These are phyloP conservation scores for Margarornis squamiger DNA, from an alignment of 2,797 vertebrate genomes.

Conservation along the genomic window DNA sequence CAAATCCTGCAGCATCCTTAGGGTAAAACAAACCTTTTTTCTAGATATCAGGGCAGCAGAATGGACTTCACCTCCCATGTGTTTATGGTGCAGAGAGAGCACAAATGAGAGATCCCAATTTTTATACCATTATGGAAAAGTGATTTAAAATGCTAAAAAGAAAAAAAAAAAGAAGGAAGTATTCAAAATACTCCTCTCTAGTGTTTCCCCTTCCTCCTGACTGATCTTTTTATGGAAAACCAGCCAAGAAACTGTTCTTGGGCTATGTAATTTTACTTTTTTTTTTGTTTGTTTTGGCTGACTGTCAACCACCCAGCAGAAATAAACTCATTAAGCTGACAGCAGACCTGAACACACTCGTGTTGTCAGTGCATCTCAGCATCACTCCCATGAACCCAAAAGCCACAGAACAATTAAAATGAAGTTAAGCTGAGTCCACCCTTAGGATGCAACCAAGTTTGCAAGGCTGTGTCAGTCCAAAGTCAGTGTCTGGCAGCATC, in stretches of 20 bases:
- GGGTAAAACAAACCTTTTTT: neutral
- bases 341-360: neutral
- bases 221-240: neutral
- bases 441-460: neutral
- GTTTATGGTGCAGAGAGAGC: neutral
- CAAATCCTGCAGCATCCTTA: neutral
- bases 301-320: conserved; percentile 30
- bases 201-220: neutral
- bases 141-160: neutral
- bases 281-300: conserved; percentile 14
- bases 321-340: conserved; percentile 44
- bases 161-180: too few relatives aligned
- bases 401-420: neutral
- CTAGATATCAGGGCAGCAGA: neutral
- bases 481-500: neutral
- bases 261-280: neutral
- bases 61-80: neutral
- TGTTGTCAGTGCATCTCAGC: conserved; percentile 9
- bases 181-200: neutral
- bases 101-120: neutral
- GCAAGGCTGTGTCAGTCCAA: neutral
- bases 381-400: neutral
- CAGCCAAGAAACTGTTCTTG: neutral
- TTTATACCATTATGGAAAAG: neutral
- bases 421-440: neutral